Percentiles rank a stretch among this genome's conserved stretches.
phyloP scores from a whole-genome alignment of 2,888 invertebrate genomes.

The Pandemis cinnamomeana region DNA sequence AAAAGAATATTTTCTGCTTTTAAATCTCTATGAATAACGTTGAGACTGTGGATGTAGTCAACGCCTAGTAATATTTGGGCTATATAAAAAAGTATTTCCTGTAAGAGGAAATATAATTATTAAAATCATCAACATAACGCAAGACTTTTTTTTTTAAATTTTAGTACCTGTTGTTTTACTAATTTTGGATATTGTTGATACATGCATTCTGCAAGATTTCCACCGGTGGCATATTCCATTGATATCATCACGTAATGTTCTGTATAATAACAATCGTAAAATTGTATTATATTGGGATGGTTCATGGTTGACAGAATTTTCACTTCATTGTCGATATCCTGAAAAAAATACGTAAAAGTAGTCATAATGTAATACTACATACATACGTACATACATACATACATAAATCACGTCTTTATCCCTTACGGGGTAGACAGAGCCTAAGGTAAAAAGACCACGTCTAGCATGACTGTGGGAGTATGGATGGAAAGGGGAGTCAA shows the following conservation, averaged over 20 bases:
- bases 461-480: too few relatives aligned
- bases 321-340: conserved; percentile 89
- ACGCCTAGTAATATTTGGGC: conserved; percentile 91
- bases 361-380: too few relatives aligned
- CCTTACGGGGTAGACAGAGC: too few relatives aligned
- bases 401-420: too few relatives aligned
- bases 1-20: conserved; percentile 94
- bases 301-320: conserved; percentile 87
- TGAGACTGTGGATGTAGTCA: conserved; percentile 90
- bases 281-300: conserved; percentile 90
- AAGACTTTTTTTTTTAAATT: too few relatives aligned
- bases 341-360: conserved; percentile 49
- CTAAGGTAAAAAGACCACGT: too few relatives aligned
- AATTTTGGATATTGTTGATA: conserved; percentile 80
- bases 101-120: conserved; percentile 51
- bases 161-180: conserved; percentile 84
- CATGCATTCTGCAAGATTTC: conserved; percentile 90
- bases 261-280: conserved; percentile 87
- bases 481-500: too few relatives aligned
- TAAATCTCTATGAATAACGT: conserved; percentile 92
- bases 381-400: too few relatives aligned
- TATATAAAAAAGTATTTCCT: conserved; percentile 88
- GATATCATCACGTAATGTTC: conserved; percentile 87
- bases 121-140: too few relatives aligned
- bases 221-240: conserved; percentile 94